Base-by-base conservation (phyloP, 2,113 vertebrate species). In the Malurus cyaneus region DNA sequence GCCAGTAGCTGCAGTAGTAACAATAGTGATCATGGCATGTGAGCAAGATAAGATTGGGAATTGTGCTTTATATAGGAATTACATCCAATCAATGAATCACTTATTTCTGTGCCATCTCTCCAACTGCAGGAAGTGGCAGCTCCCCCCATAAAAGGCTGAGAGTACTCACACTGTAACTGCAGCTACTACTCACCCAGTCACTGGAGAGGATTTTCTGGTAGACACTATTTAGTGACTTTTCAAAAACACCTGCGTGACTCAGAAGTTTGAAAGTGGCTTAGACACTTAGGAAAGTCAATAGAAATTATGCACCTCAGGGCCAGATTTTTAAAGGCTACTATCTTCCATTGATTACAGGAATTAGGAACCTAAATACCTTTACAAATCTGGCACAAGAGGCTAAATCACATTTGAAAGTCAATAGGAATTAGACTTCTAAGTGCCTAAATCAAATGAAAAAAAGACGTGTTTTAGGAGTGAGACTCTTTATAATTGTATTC, bases 401-500 rank as follows among this genome's bases (percentile, higher is more conserved):
- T 93, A 94, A 95, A 95, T 93, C 91, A 94, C 91, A 94, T 97
- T 94, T 96, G 95, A 96, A 94, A 97, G 93, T 97, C 94, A 92
- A 97, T 95, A 96, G 78, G 84, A 94, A 96, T 96, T 96, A 96
- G 83, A 57, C 65, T 89, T 72, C 93, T 97, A 94, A 95, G 93
- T 96, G 94, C 84, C 91, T 96, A 97, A 96, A 94, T 94, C 95
- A 95, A 92, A 96, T 96, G 94, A 97, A 96, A 96, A 96, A 95
- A 95, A 94, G 80, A 89, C 0, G 50, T 93, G 80, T 89, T 97
- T 96, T 94, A 97, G 84, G 84, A 95, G 84, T 93, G 93, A 94
- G 94, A 95, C 92, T 96, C 94, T 96, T 94, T 97, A 93, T 96
- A 97, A 96, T 95, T 89, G 78, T 92, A 96, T 96, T 96, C 96